These are phyloP conservation scores for Machimus atricapillus DNA, from an alignment of 2,888 invertebrate genomes.

Conservation along the genomic window DNA sequence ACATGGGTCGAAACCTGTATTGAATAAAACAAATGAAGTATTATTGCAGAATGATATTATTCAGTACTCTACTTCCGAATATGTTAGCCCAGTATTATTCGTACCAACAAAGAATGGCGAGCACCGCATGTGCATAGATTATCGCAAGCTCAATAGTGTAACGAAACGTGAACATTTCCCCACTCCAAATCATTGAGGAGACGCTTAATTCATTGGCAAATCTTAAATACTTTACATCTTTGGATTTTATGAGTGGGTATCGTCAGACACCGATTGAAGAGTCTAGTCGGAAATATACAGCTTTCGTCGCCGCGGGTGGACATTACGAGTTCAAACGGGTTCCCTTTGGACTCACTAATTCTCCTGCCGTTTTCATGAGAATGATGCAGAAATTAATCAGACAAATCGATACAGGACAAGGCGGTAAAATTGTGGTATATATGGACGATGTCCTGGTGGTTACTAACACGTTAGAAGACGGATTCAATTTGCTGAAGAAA, in stretches of 20 bases:
- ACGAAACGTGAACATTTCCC: conserved; percentile 48
- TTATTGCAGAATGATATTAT: not conserved
- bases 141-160: conserved; percentile 50
- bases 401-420: not conserved
- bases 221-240: conserved; percentile 14
- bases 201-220: conserved; percentile 27
- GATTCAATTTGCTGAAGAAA: not conserved
- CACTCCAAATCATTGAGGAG: conserved; percentile 50
- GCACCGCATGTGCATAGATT: not conserved
- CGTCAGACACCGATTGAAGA: conserved; percentile 26
- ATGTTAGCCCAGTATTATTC: not conserved
- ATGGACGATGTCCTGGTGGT: conserved; percentile 38
- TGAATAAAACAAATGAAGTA: not conserved
- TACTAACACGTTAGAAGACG: not conserved
- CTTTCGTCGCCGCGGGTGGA: conserved; percentile 51
- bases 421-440: conserved; percentile 25
- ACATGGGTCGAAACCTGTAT: not conserved
- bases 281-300: conserved; percentile 44
- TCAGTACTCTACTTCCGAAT: not conserved
- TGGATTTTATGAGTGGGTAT: conserved; percentile 40
- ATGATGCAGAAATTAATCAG: not conserved
- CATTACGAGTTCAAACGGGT: no score
- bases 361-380: conserved; percentile 49
- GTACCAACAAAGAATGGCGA: not conserved
- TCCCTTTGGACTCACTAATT: conserved; percentile 51